Evolutionary conservation across 2,797 vertebrate genomes (phyloP).

Genomic region (Enteromius treurensis): DNA sequence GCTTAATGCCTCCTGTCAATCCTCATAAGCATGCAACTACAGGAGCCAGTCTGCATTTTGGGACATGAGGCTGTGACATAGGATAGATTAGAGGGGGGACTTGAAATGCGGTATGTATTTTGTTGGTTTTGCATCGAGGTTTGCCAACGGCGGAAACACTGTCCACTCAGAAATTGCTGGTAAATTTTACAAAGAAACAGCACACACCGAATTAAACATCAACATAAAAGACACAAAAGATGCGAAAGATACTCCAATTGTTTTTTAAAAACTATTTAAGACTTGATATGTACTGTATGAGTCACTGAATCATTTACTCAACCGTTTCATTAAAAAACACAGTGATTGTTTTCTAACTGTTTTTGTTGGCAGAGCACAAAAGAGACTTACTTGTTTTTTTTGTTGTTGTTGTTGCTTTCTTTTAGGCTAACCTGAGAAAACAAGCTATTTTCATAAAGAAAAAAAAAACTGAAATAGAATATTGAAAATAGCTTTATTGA

Average conservation of each 20-base stretch:
- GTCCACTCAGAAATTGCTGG: not conserved
- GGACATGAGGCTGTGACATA: slow-evolving; percentile 10
- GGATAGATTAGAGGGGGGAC: not conserved
- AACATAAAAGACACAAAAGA: no score
- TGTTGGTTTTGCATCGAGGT: not conserved
- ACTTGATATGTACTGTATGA: not conserved
- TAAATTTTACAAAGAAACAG: not conserved
- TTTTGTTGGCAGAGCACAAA: not conserved
- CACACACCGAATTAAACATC: not conserved
- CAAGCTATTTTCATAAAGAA: not conserved
- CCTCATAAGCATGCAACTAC: slow-evolving; percentile 46
- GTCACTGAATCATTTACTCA: not conserved
- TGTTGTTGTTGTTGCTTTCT: not conserved
- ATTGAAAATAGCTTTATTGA: not conserved
- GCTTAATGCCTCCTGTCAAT: slow-evolving; percentile 46
- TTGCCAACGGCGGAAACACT: not conserved
- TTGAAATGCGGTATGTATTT: not conserved
- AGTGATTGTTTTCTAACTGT: not conserved
- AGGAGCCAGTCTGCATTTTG: slow-evolving; percentile 8
- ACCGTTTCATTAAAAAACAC: not conserved
- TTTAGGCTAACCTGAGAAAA: not conserved
- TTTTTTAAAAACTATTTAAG: not conserved
- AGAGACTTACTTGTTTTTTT: not conserved
- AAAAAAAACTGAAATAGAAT: not conserved
- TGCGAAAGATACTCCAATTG: not conserved